Evolutionary conservation across 2,888 invertebrate genomes (phyloP).

Genomic region (Spilarctia lutea): DNA sequence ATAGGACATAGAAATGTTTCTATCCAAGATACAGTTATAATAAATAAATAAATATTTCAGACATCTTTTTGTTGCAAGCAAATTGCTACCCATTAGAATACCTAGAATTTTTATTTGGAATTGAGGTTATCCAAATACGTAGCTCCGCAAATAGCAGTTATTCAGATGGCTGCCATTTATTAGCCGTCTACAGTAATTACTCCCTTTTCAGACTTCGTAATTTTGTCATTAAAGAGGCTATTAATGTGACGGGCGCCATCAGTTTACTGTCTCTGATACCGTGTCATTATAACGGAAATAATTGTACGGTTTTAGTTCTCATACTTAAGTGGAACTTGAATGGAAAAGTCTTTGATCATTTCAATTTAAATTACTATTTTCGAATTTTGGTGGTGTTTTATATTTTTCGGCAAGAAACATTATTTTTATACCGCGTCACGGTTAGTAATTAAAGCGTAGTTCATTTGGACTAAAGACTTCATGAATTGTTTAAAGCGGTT

Average conservation of each 20-base stretch:
- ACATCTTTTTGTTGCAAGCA: too few species aligned
- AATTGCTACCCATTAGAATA: conserved; percentile 11
- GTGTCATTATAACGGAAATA: conserved; percentile 38
- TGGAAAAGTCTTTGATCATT: neutral
- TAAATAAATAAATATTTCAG: too few species aligned
- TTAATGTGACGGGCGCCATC: conserved; percentile 53
- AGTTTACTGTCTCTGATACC: conserved; percentile 37
- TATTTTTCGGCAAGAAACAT: neutral
- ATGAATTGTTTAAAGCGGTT: neutral
- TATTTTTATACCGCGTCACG: neutral
- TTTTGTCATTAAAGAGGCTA: conserved; percentile 54
- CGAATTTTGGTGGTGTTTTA: neutral
- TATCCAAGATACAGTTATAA: conserved; percentile 4
- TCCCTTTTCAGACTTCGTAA: conserved; percentile 51
- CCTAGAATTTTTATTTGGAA: conserved; percentile 20
- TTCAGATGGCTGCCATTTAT: conserved; percentile 51
- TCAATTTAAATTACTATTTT: neutral
- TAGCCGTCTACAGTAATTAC: conserved; percentile 56
- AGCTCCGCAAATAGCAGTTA: conserved; percentile 35
- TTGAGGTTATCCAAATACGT: conserved; percentile 32
- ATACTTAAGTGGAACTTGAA: conserved; percentile 15
- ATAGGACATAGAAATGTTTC: neutral
- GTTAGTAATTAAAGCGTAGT: neutral
- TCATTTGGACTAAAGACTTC: neutral
- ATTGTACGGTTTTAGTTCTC: conserved; percentile 36